phyloP scores from a whole-genome alignment of 2,797 vertebrate species.

The Bucorvus abyssinicus region DNA sequence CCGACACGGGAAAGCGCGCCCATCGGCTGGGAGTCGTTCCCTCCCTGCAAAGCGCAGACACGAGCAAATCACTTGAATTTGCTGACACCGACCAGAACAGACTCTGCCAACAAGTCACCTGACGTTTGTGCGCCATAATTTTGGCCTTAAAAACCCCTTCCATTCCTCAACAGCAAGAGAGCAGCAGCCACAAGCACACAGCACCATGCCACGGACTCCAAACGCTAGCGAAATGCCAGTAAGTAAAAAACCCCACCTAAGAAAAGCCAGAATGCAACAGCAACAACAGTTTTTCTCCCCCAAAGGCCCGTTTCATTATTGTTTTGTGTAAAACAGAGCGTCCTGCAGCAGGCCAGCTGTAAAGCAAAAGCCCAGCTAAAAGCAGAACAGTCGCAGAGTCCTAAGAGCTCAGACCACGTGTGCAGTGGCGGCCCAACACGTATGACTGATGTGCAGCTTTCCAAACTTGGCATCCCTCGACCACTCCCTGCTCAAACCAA shows the following conservation, averaged over 20 bases:
- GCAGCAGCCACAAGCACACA: accelerated
- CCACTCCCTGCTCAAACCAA: not conserved
- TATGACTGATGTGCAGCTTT: not conserved
- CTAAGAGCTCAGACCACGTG: not conserved
- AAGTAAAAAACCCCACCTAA: not conserved
- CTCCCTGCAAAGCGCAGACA: not conserved
- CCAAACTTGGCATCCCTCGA: not conserved
- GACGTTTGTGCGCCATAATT: not conserved
- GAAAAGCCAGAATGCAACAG: not conserved
- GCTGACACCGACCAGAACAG: not conserved
- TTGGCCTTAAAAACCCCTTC: not conserved
- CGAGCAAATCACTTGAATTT: not conserved
- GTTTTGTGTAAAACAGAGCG: not conserved
- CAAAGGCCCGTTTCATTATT: accelerated
- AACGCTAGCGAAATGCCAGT: not conserved
- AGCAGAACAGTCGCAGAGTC: not conserved
- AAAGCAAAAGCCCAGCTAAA: not conserved
- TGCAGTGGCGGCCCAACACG: not conserved
- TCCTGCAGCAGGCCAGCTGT: not conserved
- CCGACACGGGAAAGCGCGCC: not conserved
- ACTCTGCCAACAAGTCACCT: not conserved
- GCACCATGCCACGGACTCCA: not conserved
- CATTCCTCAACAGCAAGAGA: not conserved
- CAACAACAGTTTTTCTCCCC: not conserved
- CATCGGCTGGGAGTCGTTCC: not conserved